Base-by-base conservation (phyloP, 2,888 invertebrate species). In the Agonopterix subpropinquella region DNA sequence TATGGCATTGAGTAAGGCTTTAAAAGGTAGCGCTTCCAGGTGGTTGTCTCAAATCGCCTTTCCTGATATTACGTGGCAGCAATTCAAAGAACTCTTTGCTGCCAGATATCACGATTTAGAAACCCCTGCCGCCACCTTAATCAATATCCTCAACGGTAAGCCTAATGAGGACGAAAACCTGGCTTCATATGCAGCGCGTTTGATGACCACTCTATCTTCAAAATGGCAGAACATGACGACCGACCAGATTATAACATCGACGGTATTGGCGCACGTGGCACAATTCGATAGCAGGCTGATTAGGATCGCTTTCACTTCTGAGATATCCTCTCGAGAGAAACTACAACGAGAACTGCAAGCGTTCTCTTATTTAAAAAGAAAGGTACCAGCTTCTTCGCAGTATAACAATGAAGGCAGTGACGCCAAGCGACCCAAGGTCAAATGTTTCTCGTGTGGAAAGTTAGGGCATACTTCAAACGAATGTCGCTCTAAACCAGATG, bases 171-270 rank as follows among this genome's bases (percentile, higher is more conserved):
- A 44, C 1, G 54, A 57, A 45, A 44, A 37, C 42, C 45, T 53
- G 4, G 50, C 53, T 15, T 15, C 53, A 15, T 56, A 55, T 36
- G 54, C 53, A 11, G 47, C 46, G 13, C 48, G 52, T 11, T 11
- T 49, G 11, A 11, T 54, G 11, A 50, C 51, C 15, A 9, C 43
- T 7, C 11, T 54, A 1, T 52, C 46, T 47, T 11, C 41, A 8
- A 41, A 49, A n/a, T 58, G 54, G 53, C 47, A 49, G 9, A 44
- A 47, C 41, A 41, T 53, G 13, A 36, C 9, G 7, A 50, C 41
- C 13, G 58, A 58, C 45, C 45, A 56, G 42, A 55, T 58, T 3
- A 52, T 46, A 7, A 48, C 52, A 18, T 47, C 56, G 2, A 35
- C 36, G 10, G 48, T 54, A 36, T 47, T 56, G 8, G 56, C 56